Conservation (phyloP, 2,113 vertebrate species). For the Erpornis zantholeuca region DNA sequence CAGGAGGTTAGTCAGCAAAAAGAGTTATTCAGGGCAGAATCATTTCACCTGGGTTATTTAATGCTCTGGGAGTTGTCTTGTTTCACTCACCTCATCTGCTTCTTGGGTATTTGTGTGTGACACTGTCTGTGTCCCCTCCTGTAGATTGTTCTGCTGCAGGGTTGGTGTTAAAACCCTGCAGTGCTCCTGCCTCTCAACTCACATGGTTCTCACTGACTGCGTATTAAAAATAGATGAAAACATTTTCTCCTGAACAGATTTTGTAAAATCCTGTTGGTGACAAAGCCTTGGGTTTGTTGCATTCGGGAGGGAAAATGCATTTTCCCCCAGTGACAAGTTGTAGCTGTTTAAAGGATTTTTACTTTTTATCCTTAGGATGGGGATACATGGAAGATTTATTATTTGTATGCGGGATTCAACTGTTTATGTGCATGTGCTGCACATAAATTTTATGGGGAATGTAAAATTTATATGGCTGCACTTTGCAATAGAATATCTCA, state of each 20-base stretch:
- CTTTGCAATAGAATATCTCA: not conserved
- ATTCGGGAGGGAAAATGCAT: not conserved
- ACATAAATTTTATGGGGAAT: not conserved
- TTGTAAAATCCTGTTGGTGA: not conserved
- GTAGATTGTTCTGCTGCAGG: not conserved
- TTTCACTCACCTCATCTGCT: not conserved
- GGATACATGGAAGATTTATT: not conserved
- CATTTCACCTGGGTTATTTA: not conserved
- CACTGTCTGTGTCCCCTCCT: not conserved
- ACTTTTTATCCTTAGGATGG: not conserved
- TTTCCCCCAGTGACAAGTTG: not conserved
- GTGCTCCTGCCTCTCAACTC: not conserved
- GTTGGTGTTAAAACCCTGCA: not conserved
- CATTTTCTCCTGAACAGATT: not conserved
- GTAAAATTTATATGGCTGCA: not conserved
- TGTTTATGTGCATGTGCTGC: not conserved
- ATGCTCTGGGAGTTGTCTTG: not conserved
- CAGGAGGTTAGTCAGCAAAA: not conserved
- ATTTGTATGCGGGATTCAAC: not conserved
- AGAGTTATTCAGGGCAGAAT: not conserved
- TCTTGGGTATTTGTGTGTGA: rapidly evolving
- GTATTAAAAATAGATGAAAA: not conserved
- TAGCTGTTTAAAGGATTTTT: not conserved
- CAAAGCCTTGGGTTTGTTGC: not conserved
- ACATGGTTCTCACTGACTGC: not conserved